Conservation (phyloP, 2,888 invertebrate species). For the Tetheella fluctuosa region DNA sequence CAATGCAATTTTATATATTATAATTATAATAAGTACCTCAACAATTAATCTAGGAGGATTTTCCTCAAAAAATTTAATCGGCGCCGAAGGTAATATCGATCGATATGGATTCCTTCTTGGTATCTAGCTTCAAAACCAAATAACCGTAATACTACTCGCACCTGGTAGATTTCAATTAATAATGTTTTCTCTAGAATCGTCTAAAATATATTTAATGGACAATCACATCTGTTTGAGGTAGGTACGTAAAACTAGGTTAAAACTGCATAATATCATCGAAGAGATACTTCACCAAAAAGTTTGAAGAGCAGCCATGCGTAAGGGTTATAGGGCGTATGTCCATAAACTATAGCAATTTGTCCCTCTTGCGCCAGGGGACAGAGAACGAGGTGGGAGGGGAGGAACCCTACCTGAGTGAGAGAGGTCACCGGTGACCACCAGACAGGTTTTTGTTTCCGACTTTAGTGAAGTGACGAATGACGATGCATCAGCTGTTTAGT, state of each 20-base stretch:
- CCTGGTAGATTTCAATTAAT: too few relatives aligned
- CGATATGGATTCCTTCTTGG: too few relatives aligned
- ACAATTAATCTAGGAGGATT: too few relatives aligned
- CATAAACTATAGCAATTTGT: conserved; percentile 52
- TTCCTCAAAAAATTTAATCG: too few relatives aligned
- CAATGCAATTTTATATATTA: neutral
- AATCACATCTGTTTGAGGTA: too few relatives aligned
- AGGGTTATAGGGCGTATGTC: conserved; percentile 30
- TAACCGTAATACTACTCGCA: too few relatives aligned
- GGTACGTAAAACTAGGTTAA: too few relatives aligned
- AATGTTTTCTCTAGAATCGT: too few relatives aligned
- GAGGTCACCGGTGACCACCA: conserved; percentile 64
- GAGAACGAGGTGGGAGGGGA: conserved; percentile 24
- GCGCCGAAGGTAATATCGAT: too few relatives aligned
- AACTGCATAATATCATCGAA: neutral
- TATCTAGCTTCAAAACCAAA: too few relatives aligned
- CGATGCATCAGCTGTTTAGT: conserved; percentile 47
- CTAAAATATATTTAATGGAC: too few relatives aligned
- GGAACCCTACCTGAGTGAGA: conserved; percentile 62
- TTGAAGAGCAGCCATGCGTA: conserved; percentile 23
- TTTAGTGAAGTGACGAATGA: conserved; percentile 46
- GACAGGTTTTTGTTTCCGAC: conserved; percentile 68
- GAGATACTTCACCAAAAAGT: conserved; percentile 15
- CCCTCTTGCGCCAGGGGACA: conserved; percentile 25
- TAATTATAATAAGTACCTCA: too few relatives aligned